Conservation (phyloP, 2,797 vertebrate species). For the Macropus fuliginosus region DNA sequence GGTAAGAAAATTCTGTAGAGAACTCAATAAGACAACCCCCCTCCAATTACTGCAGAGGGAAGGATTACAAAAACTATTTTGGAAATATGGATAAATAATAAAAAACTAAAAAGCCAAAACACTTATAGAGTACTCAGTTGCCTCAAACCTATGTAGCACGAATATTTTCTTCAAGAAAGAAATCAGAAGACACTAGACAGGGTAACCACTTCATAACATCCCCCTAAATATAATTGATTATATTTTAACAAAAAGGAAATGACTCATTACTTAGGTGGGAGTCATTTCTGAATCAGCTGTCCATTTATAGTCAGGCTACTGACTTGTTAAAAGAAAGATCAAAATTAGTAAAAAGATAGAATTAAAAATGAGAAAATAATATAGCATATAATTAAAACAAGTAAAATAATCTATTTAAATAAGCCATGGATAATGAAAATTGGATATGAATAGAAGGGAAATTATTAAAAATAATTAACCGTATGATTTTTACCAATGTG, state of each 20-base stretch:
- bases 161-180: not conserved
- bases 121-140: not conserved
- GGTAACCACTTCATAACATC: not conserved
- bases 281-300: not conserved
- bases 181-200: not conserved
- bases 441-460: not conserved
- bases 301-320: not conserved
- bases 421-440: not conserved
- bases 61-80: not conserved
- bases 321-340: not conserved
- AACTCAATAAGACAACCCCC: not conserved
- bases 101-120: not conserved
- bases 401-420: not conserved
- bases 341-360: not conserved
- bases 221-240: not conserved
- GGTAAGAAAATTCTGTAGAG: not conserved
- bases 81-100: not conserved
- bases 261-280: not conserved
- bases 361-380: not conserved
- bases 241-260: not conserved
- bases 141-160: not conserved
- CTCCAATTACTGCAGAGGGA: not conserved
- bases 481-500: not conserved
- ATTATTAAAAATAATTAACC: not conserved
- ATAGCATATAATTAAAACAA: not conserved